Conservation (phyloP, 2,797 vertebrate genomes). For the Gouania willdenowi region DNA sequence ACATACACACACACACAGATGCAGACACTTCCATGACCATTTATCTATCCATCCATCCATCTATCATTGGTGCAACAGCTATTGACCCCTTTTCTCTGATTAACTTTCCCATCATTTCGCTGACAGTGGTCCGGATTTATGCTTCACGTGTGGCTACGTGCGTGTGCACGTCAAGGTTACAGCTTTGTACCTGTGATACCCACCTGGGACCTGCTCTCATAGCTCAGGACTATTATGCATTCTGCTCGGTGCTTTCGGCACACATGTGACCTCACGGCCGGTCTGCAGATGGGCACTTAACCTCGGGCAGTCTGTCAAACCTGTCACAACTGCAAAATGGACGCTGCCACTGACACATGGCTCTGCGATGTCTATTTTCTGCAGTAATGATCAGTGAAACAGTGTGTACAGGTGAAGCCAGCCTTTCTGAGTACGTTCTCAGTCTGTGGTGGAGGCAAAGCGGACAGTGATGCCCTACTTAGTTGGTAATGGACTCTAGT, state of each 20-base stretch:
- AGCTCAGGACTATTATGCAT: constrained; percentile 47
- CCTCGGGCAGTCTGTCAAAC: constrained; percentile 45
- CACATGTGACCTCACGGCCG: constrained; percentile 46
- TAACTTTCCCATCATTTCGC: constrained; percentile 57
- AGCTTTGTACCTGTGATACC: constrained; percentile 26
- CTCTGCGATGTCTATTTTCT: constrained; percentile 1
- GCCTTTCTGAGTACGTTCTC: background rate
- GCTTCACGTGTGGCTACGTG: constrained; percentile 7
- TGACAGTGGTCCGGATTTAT: constrained; percentile 44
- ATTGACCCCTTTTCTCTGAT: constrained; percentile 62
- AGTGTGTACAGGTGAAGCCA: background rate
- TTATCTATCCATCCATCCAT: constrained; percentile 38
- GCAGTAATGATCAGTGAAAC: constrained; percentile 4
- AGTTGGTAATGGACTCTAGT: constrained; percentile 1
- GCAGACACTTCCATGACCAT: constrained; percentile 8
- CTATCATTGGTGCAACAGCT: constrained; percentile 31
- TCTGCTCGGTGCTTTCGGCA: constrained; percentile 29
- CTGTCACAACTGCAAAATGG: constrained; percentile 51
- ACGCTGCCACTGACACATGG: constrained; percentile 19
- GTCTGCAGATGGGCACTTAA: constrained; percentile 51
- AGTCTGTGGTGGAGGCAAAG: background rate
- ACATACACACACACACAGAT: constrained; percentile 4
- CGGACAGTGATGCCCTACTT: constrained; percentile 5
- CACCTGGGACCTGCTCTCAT: constrained; percentile 54
- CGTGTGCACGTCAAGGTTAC: constrained; percentile 44